Evolutionary conservation across 2,888 invertebrate genomes (phyloP), one percentile per base, ranked within the genome.

Genomic region (Phymatocera aterrima): DNA sequence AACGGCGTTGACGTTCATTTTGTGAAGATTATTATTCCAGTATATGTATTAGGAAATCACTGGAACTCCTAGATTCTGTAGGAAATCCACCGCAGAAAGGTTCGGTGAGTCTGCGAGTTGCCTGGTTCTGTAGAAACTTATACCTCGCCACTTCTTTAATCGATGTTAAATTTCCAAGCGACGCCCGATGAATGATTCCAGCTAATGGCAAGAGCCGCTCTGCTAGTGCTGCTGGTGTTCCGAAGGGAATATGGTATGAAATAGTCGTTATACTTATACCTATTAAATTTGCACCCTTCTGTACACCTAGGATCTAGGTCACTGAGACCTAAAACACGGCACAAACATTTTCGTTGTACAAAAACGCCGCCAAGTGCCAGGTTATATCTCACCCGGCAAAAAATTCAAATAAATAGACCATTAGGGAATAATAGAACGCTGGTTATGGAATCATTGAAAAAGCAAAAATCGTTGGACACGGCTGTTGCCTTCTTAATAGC

Each of bases 181-280:
- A n/a, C n/a, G 64, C 37, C 34, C 64, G 37, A 64, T 64, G 34
- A 64, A 64, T 64, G 37, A 64, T 64, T 37, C 24, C 10, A 37
- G 34, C 64, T 64, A 64, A 57, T 57, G 24, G 57, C 57, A 57
- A 57, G 4, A 40, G 40, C 8, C 40, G 28, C 8, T 8, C 28
- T 12, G 28, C 28, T 57, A 12, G 12, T 57, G 57, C 28, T 8
- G 15, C 57, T 3, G 28, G 12, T 28, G 24, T 57, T 57, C 3
- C 57, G 28, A 28, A 21, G 28, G 28, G n/a, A n/a, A n/a, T n/a
- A n/a, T n/a, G n/a, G n/a, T n/a, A n/a, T n/a, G n/a, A 57, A 57
- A 28, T 28, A 57, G 15, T 57, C 15, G 28, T 57, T 15, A 1
- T 4, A 12, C 21, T 12, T 12, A 15, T 28, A 57, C 10, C 57